Percentiles rank a stretch among this genome's conserved stretches.
Evolutionary conservation across 1,140 invertebrate species (phyloP).

Genomic region (Neocloeon triangulifer): DNA sequence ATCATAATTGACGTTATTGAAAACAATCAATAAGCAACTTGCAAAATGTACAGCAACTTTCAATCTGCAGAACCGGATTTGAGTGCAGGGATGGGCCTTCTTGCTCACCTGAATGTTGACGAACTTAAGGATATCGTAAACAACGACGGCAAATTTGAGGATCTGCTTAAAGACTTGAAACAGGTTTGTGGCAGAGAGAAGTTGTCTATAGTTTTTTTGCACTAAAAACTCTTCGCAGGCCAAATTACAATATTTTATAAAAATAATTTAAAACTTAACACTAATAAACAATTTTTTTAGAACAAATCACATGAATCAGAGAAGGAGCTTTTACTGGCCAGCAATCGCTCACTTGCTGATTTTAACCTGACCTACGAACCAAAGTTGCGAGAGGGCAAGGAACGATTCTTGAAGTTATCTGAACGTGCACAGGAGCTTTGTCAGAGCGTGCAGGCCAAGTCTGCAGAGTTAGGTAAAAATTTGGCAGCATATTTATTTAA

Average conservation of each 20-base stretch:
- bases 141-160: slow-evolving; percentile 60
- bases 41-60: no score
- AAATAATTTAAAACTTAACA: no score
- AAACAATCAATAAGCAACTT: no score
- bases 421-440: slow-evolving; percentile 42
- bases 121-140: slow-evolving; percentile 66
- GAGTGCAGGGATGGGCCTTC: slow-evolving; percentile 20
- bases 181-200: no score
- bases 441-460: slow-evolving; percentile 32
- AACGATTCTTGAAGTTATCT: slow-evolving; percentile 38
- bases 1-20: no score
- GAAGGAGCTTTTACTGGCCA: slow-evolving; percentile 62
- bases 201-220: no score
- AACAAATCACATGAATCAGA: slow-evolving; percentile 56
- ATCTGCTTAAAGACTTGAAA: slow-evolving; percentile 48
- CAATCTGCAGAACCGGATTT: slow-evolving; percentile 21
- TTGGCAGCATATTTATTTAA: slow-evolving; percentile 3
- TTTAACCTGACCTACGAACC: slow-evolving; percentile 66
- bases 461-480: slow-evolving; percentile 15
- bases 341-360: slow-evolving; percentile 67
- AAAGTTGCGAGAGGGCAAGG: slow-evolving; percentile 44
- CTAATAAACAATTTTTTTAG: slow-evolving; percentile 31
- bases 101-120: slow-evolving; percentile 35
- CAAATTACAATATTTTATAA: no score
- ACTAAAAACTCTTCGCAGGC: no score